phyloP scores from a whole-genome alignment of 2,888 invertebrate genomes.

The Unio delphinus region DNA sequence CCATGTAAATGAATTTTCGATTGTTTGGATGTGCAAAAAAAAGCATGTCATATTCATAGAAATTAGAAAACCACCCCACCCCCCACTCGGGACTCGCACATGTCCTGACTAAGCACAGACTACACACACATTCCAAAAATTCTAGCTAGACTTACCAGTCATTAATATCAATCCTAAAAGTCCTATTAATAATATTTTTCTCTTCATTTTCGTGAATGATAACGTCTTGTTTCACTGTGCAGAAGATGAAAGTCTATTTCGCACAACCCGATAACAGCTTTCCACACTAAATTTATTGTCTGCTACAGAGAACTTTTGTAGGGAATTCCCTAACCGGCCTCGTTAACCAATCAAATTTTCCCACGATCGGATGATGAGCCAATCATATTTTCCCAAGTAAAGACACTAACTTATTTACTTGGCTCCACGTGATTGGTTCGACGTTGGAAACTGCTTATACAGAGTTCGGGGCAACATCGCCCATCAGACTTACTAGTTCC shows the following conservation, averaged over 20 bases:
- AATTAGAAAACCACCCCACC: too few relatives aligned
- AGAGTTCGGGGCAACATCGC: slow-evolving; percentile 4
- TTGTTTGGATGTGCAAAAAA: too few relatives aligned
- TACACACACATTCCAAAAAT: slow-evolving; percentile 13
- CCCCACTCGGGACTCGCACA: too few relatives aligned
- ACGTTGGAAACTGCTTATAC: background rate
- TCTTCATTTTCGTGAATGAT: slow-evolving; percentile 33
- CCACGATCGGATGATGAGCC: slow-evolving; percentile 53
- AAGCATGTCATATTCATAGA: too few relatives aligned
- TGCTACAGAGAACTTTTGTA: slow-evolving; percentile 12
- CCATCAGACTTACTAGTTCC: slow-evolving; percentile 7
- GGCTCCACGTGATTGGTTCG: slow-evolving; percentile 58
- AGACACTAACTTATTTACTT: slow-evolving; percentile 48
- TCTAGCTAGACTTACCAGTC: slow-evolving; percentile 48
- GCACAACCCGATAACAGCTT: slow-evolving; percentile 10
- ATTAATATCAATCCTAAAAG: slow-evolving; percentile 56
- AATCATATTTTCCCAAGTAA: slow-evolving; percentile 61
- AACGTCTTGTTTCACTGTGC: slow-evolving; percentile 8
- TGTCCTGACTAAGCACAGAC: background rate
- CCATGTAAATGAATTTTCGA: too few relatives aligned
- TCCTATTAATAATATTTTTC: slow-evolving; percentile 42
- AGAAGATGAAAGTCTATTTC: slow-evolving; percentile 1
- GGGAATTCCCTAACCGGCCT: slow-evolving; percentile 52
- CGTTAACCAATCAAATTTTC: slow-evolving; percentile 50
- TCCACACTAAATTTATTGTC: slow-evolving; percentile 4